Percentiles rank a stretch among this genome's conserved stretches.
Evolutionary conservation across 1,140 invertebrate species (phyloP).

Genomic region (Drosophila auraria): DNA sequence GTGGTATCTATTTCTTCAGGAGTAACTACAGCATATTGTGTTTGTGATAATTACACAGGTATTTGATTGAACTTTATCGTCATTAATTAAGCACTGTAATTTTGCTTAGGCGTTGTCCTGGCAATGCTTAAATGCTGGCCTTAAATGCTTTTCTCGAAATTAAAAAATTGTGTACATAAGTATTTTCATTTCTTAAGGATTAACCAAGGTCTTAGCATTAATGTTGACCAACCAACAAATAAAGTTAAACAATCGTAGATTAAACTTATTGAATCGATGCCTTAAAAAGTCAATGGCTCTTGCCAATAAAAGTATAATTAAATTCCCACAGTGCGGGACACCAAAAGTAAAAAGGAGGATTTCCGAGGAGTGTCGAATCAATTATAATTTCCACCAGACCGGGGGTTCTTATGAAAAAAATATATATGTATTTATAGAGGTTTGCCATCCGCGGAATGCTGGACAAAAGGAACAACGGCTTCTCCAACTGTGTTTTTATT

Average conservation of each 20-base stretch:
- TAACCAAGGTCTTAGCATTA: background rate
- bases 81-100: background rate
- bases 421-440: background rate
- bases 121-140: background rate
- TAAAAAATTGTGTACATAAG: too few species aligned
- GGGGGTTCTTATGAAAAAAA: background rate
- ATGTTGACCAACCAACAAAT: background rate
- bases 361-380: background rate
- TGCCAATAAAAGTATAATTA: background rate
- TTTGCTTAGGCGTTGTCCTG: background rate
- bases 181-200: background rate
- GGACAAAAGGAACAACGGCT: background rate
- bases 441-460: background rate
- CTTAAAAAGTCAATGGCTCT: conserved; percentile 6
- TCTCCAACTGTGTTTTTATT: background rate
- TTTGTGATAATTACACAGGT: background rate
- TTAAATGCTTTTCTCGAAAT: too few species aligned
- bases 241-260: background rate
- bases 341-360: background rate
- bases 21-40: background rate
- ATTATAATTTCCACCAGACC: background rate
- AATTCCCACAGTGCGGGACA: background rate
- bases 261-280: background rate
- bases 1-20: background rate
- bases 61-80: background rate